These are phyloP conservation scores for Holothuria scabra DNA, from an alignment of 53 echinoderm and acorn worm species.

Conservation along the genomic window DNA sequence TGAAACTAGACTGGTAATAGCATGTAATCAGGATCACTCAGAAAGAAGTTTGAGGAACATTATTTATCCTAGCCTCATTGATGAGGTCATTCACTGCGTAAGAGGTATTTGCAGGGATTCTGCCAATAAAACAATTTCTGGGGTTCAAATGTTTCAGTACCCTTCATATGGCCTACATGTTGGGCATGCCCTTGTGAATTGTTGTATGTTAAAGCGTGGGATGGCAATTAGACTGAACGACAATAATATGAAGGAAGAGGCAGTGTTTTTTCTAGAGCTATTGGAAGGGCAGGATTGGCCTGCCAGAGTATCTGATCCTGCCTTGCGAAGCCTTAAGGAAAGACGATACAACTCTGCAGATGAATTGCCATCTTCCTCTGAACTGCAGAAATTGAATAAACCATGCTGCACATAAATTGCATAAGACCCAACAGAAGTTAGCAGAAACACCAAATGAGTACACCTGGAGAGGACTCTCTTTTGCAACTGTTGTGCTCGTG, in stretches of 20 bases:
- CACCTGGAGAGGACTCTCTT: too few species aligned
- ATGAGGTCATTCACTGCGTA: background rate
- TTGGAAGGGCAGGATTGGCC: too few species aligned
- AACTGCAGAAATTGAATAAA: background rate
- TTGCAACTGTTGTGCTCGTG: too few species aligned
- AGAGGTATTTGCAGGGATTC: background rate
- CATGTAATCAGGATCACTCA: background rate
- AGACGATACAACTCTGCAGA: background rate
- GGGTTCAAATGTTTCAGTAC: constrained; percentile 2
- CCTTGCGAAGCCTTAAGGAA: constrained; percentile 10
- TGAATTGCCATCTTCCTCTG: background rate
- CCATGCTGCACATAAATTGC: too few species aligned
- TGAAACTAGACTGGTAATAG: background rate
- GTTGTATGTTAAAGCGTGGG: constrained; percentile 1
- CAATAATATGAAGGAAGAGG: too few species aligned
- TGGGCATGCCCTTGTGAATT: background rate
- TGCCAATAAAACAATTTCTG: background rate
- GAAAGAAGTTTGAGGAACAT: too few species aligned
- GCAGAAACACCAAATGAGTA: too few species aligned
- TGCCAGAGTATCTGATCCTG: background rate
- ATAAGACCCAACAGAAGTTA: too few species aligned
- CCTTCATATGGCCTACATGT: constrained; percentile 8
- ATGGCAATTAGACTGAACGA: too few species aligned
- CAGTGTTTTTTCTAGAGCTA: too few species aligned
- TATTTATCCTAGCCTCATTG: background rate